A percentile compares a stretch with the other conserved stretches of the same genome.
phyloP scores from a whole-genome alignment of 1,140 invertebrate genomes.

The Ridgeia piscesae region DNA sequence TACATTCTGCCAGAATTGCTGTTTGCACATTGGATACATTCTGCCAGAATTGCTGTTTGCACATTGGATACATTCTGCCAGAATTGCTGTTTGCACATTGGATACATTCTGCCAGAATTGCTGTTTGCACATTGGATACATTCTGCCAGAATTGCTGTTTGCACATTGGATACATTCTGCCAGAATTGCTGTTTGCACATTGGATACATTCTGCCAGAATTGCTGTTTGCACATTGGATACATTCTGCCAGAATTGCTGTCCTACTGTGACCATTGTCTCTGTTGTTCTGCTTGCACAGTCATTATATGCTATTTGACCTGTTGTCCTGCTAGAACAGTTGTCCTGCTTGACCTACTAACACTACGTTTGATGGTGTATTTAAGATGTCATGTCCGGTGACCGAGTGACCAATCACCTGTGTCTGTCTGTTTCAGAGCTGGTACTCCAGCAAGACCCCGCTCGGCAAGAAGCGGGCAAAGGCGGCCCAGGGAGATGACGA shows the following conservation, averaged over 20 bases:
- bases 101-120: too few relatives aligned
- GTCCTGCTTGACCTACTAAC: background rate
- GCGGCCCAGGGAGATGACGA: conserved; percentile 54
- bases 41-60: too few relatives aligned
- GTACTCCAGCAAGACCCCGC: conserved; percentile 56
- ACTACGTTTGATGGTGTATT: background rate
- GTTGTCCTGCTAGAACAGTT: background rate
- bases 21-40: too few relatives aligned
- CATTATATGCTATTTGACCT: background rate
- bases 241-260: background rate
- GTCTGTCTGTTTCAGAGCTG: conserved; percentile 45
- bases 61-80: too few relatives aligned
- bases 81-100: too few relatives aligned
- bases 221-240: background rate
- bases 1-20: too few relatives aligned
- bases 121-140: too few relatives aligned
- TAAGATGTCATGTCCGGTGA: background rate
- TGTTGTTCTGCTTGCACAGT: background rate
- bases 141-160: too few relatives aligned
- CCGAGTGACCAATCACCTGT: background rate
- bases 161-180: too few relatives aligned
- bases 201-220: too few relatives aligned
- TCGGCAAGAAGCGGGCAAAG: conserved; percentile 57
- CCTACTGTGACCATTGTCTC: background rate
- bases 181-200: too few relatives aligned